Percentiles rank a stretch among this genome's conserved stretches.
Conservation (phyloP, 1,140 invertebrate genomes). For the Colletes gigas region DNA sequence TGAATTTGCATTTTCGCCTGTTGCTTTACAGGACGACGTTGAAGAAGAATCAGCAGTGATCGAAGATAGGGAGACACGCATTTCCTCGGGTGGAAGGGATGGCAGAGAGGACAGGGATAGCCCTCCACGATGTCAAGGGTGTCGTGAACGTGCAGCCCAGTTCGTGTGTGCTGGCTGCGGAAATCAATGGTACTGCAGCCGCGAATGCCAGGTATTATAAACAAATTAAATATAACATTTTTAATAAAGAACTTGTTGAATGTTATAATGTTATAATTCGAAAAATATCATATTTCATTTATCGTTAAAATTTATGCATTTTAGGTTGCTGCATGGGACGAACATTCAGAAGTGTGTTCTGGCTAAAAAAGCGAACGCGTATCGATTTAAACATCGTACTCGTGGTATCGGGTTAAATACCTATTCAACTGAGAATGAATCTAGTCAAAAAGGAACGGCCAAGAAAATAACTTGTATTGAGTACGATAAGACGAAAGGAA, state of each 20-base stretch:
- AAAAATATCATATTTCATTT: too few species aligned
- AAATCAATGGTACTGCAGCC: conserved; percentile 94
- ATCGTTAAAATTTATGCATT: conserved; percentile 64
- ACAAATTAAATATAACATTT: neutral
- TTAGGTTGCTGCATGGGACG: conserved; percentile 91
- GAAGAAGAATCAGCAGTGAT: conserved; percentile 85
- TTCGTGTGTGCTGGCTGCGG: conserved; percentile 93
- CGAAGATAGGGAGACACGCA: conserved; percentile 83
- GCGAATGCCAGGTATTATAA: conserved; percentile 89
- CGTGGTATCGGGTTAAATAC: conserved; percentile 52
- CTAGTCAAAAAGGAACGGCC: conserved; percentile 77
- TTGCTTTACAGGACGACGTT: conserved; percentile 80
- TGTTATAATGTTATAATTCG: conserved; percentile 29
- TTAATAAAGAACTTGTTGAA: conserved; percentile 1
- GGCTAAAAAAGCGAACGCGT: conserved; percentile 26
- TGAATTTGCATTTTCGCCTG: conserved; percentile 8
- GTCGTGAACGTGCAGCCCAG: conserved; percentile 88
- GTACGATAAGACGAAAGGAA: conserved; percentile 25
- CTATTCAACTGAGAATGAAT: conserved; percentile 70
- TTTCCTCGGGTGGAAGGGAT: conserved; percentile 69
- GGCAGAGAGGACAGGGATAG: conserved; percentile 77
- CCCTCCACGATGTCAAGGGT: conserved; percentile 87
- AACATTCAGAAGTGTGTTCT: conserved; percentile 87
- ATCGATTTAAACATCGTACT: conserved; percentile 32
- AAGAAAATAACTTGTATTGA: conserved; percentile 47